phyloP scores from a whole-genome alignment of 1,140 invertebrate species.

The Drosophila carrolli region DNA sequence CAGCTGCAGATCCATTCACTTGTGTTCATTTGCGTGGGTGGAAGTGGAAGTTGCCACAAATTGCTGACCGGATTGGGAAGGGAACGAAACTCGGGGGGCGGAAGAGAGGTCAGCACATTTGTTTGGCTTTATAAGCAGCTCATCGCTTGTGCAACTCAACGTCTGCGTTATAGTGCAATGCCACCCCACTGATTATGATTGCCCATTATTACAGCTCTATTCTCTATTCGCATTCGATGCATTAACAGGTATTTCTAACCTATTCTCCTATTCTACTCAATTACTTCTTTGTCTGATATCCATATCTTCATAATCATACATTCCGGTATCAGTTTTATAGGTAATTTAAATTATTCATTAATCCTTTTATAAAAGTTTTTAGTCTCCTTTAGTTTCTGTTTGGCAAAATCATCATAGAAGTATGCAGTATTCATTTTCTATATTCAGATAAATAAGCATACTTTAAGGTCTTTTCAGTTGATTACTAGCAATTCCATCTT shows the following conservation, averaged over 20 bases:
- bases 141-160: slow-evolving; percentile 5
- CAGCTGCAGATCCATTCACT: slow-evolving; percentile 17
- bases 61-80: slow-evolving; percentile 3
- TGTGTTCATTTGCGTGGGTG: not conserved
- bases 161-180: slow-evolving; percentile 17
- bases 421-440: not conserved
- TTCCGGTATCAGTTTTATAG: too few relatives aligned
- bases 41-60: slow-evolving; percentile 7
- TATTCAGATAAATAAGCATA: not conserved
- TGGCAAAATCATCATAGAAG: slow-evolving; percentile 2
- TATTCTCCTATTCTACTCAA: too few relatives aligned
- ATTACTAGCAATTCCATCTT: not conserved
- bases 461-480: not conserved
- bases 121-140: slow-evolving; percentile 31
- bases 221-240: not conserved
- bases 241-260: not conserved
- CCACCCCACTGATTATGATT: slow-evolving; percentile 7
- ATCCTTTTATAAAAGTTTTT: too few relatives aligned
- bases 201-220: slow-evolving; percentile 1
- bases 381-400: not conserved
- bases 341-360: too few relatives aligned
- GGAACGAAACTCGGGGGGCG: not conserved
- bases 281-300: too few relatives aligned
- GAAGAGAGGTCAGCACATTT: slow-evolving; percentile 3
- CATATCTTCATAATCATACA: not conserved